Evolutionary conservation across 2,888 invertebrate species (phyloP), one percentile per base, ranked within the genome.

Genomic region (Synergus umbraculus): DNA sequence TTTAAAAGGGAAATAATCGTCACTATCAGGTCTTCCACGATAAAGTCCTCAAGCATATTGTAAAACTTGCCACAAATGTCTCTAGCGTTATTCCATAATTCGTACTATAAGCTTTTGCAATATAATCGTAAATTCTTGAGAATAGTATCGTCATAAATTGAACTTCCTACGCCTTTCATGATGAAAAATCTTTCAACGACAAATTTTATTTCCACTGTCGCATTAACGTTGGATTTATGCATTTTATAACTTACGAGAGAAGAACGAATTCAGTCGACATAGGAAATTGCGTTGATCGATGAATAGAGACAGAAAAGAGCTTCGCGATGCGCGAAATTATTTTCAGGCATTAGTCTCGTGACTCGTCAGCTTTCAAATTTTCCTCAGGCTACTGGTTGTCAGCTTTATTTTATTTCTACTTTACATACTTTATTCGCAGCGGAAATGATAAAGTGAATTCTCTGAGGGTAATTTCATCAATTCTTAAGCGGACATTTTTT

Each of bases 71-170:
- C 65, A 65, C 65, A 65, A 65, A 65, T 41, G 49, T 73, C 73
- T 73, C 29, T 73, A 54, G 4, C n/a, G 49, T 73, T 49, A 49
- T 54, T 73, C 49, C 73, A 73, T 73, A 73, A 73, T 73, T 54
- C 73, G 49, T 54, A 73, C 10, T 29, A 73, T 29, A 29, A 49
- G 49, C 49, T 73, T 73, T 41, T n/a, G 73, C 37, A 54, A 49
- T 73, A 73, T 73, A 73, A 73, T 73, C 73, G 73, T 73, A 73
- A 73, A 73, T 73, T 73, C 73, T 37, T 54, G 12, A 73, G 37
- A 49, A 49, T 73, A 73, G 73, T 73, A 49, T 73, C 73, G 37
- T 73, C 54, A 73, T 73, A 73, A 73, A 49, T 73, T 73, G 44
- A 69, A 73, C 73, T n/a, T 73, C 73, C 73, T 73, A 73, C 73